These are phyloP conservation scores for Athene noctua DNA, from an alignment of 2,113 vertebrate genomes.

Conservation along the genomic window DNA sequence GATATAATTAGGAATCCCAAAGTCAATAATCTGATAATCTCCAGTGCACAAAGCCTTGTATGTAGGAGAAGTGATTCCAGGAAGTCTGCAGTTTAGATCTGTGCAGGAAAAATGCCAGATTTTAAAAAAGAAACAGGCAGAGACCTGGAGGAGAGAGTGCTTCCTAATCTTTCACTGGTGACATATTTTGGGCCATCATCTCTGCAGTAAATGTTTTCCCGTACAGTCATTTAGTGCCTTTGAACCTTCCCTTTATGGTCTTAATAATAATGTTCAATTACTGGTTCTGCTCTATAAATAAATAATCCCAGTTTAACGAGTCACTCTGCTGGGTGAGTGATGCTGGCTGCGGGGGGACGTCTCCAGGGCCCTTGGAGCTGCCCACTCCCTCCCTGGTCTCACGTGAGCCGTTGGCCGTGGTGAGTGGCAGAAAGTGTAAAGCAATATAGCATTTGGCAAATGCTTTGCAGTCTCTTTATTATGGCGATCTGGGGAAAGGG, in stretches of 20 bases:
- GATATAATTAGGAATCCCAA: constrained; percentile 49
- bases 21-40: constrained; percentile 63
- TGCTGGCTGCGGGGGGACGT: not conserved
- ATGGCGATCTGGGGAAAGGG: not conserved
- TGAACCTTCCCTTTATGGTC: not conserved
- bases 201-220: constrained; percentile 25
- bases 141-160: constrained; percentile 42
- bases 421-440: not conserved
- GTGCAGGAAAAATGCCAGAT: constrained; percentile 50
- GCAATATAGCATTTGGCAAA: not conserved
- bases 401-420: fast-evolving
- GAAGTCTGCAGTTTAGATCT: constrained; percentile 24
- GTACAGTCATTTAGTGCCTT: constrained; percentile 3
- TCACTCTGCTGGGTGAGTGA: not conserved
- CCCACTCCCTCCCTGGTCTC: fast-evolving
- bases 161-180: constrained; percentile 42
- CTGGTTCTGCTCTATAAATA: constrained; percentile 33
- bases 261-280: constrained; percentile 19
- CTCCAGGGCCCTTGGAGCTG: not conserved
- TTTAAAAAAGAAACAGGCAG: constrained; percentile 54
- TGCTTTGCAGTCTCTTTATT: not conserved
- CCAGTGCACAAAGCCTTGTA: not conserved
- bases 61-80: constrained; percentile 49
- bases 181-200: constrained; percentile 32
- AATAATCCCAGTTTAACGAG: constrained; percentile 14